Base-by-base conservation (phyloP, 2,888 invertebrate genomes). In the Schizotus pectinicornis region DNA sequence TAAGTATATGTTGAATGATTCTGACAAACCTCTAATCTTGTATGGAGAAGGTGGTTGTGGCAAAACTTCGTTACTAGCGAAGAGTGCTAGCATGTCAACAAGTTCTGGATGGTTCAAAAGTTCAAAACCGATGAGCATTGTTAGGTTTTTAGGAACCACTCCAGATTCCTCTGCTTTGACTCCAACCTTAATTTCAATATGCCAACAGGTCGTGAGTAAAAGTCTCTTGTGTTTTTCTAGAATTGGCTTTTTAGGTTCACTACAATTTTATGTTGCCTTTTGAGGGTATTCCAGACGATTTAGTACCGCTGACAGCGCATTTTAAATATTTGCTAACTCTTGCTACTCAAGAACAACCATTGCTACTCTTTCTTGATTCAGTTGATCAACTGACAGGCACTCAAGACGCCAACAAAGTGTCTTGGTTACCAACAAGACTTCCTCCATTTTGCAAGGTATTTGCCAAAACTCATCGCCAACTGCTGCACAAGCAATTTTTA, bases 21-120 rank as follows among this genome's bases (percentile, higher is more conserved):
- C 90, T 9, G 92, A 93, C 73, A 92, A 94, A 74, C 95, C 97
- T 1, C 81, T 97, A 57, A 92, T 97, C 12, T 81, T 98, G 53
- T 94, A 94, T 76, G 98, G 98, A 33, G 95, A 95, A 80, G 94
- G 97, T 74, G 98, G 98, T 37, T 98, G 98, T 75, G 98, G 98
- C 0, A 99, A 99, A 80, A 98, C 98, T 0, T 98, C 98, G 11
- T 82, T 98, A 0, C 82, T 98, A 56, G 92, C 98, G 0, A 96
- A 96, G 80, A 91, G 93, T 59, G 95, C 96, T 0, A 91, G 92
- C 14, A 84, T 91, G 78, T 79, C 76, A 0, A 91, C 90, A 0
- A 83, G 88, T 6, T 85, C 83, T 34, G 85, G 84, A 43, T 94
- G 91, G 92, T 89, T 91, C 61, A 81, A 84, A 12, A 88, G 86